Conservation (phyloP, 2,113 vertebrate genomes). For the human region DNA sequence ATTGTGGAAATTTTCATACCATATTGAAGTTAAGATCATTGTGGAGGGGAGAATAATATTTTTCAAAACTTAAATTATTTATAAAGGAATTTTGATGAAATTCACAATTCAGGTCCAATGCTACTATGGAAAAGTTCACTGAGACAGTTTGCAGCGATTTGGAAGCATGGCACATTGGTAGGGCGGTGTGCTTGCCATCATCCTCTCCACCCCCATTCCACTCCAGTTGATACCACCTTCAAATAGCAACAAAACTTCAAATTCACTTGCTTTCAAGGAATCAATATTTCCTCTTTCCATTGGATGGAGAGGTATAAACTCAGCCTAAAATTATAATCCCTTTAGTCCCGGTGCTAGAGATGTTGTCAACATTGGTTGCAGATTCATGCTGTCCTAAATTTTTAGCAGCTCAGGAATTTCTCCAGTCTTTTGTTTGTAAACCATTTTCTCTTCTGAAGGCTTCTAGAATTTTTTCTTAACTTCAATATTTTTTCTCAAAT, state of each 20-base stretch:
- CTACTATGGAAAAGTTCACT: too few relatives aligned
- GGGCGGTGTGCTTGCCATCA: not conserved
- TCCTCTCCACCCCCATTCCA: not conserved
- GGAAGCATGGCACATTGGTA: not conserved
- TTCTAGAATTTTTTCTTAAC: not conserved
- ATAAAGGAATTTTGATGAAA: not conserved
- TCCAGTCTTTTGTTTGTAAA: not conserved
- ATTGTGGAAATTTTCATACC: not conserved
- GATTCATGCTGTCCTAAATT: not conserved
- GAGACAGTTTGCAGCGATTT: not conserved
- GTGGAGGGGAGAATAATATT: not conserved
- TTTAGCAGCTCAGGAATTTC: not conserved
- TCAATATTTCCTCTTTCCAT: not conserved
- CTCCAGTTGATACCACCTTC: not conserved
- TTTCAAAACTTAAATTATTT: not conserved
- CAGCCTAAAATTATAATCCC: not conserved
- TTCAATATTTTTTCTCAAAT: not conserved
- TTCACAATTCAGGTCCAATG: not conserved
- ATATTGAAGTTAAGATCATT: not conserved
- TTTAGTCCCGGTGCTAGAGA: not conserved
- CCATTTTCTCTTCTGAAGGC: not conserved
- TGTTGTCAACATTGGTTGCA: not conserved
- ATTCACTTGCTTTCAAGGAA: not conserved
- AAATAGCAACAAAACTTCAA: not conserved
- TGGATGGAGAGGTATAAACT: not conserved